Base-by-base conservation (phyloP, 2,888 invertebrate species). In the Phoenoteleia sp. region DNA sequence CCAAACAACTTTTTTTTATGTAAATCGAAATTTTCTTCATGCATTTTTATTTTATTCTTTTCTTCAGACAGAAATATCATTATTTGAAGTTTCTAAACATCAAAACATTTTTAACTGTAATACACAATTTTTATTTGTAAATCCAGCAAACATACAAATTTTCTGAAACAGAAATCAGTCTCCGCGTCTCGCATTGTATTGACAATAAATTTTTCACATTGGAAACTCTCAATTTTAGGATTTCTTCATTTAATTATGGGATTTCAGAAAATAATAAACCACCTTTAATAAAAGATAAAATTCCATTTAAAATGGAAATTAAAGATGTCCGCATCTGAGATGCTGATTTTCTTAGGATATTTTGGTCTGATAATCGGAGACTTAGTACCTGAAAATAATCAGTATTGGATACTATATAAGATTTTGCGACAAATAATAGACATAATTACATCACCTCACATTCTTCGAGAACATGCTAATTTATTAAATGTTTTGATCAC, bases 281-380 rank as follows among this genome's bases (percentile, higher is more conserved):
- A 1, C 64, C 64, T 7, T 0, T 62, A 17, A 52, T 79, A 2
- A 52, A 25, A 11, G 21, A 62, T 11, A 23, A 11, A 1, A n/a
- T n/a, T n/a, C n/a, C 29, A 71, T 23, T 29, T 62, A n/a, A 23
- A 36, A 39, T 11, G 29, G 4, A 71, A 47, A 29, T 13, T 79
- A 2, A 79, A 62, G 62, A 71, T 71, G 42, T 60, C 69, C 11
- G 60, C 71, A 17, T 60, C 71, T 0, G 60, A 71, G 29, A 71
- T 62, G 62, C 23, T 79, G 19, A 52, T 42, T 1, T 71, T 79
- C 21, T 17, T 29, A 19, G 19, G 45, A 47, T 56, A 71, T 47
- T 79, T 71, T 3, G 71, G 71, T 42, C n/a, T 79, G 9, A 52
- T 79, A 3, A 36, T 79, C n/a, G 71, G 62, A 0, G 71, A 79